Percentiles rank a stretch among this genome's conserved stretches.
Conservation (phyloP, 2,113 vertebrate genomes). For the Indicator indicator region DNA sequence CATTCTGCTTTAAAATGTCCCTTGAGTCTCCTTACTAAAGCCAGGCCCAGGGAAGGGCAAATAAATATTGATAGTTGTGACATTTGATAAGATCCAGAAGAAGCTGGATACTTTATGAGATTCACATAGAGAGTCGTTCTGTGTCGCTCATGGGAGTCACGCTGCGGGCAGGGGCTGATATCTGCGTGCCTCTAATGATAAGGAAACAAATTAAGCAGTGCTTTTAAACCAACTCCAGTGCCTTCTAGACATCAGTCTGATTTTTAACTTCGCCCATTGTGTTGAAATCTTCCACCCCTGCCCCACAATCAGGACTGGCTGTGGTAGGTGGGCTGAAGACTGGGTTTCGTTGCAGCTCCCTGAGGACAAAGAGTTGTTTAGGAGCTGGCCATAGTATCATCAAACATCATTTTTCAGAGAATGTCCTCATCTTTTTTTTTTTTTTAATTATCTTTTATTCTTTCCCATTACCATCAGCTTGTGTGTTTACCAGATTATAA, state of each 20-base stretch:
- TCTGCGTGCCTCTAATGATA: neutral
- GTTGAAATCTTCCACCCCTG: neutral
- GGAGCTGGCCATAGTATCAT: neutral
- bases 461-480: neutral
- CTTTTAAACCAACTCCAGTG: neutral
- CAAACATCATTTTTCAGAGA: neutral
- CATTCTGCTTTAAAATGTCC: conserved; percentile 57
- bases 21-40: conserved; percentile 48
- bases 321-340: neutral
- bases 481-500: neutral
- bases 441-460: neutral
- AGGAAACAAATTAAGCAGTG: neutral
- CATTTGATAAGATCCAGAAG: conserved; percentile 47
- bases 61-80: conserved; percentile 64
- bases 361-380: neutral
- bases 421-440: neutral
- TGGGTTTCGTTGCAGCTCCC: neutral
- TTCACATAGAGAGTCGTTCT: neutral
- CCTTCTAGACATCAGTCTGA: neutral
- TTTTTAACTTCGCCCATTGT: neutral
- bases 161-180: neutral
- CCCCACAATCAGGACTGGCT: neutral
- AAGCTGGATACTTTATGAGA: conserved; percentile 5
- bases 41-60: conserved; percentile 36
- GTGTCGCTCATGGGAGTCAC: neutral